Conservation (phyloP, 2,113 vertebrate genomes). For the Camarhynchus parvulus region DNA sequence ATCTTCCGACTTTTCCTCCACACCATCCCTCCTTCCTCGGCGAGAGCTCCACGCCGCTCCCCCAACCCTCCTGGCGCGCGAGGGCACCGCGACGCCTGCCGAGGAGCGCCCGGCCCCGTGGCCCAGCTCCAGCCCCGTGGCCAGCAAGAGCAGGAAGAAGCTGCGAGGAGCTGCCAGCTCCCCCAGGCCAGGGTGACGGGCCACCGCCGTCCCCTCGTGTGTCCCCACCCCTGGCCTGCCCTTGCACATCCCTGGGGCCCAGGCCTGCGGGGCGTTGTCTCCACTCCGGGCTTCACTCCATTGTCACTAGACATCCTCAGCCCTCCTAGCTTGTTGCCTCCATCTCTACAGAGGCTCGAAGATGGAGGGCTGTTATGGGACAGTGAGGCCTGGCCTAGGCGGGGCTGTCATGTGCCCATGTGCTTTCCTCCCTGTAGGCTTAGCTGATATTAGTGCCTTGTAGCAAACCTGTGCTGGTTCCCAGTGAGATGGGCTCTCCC, state of each 20-base stretch:
- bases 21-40: conserved; percentile 77
- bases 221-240: background rate
- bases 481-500: background rate
- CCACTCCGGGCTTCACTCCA: background rate
- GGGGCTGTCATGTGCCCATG: background rate
- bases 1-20: conserved; percentile 75
- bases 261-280: background rate
- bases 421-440: background rate
- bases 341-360: background rate
- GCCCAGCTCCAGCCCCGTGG: conserved; percentile 36
- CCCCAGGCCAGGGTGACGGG: background rate
- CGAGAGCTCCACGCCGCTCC: conserved; percentile 72
- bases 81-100: conserved; percentile 44
- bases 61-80: conserved; percentile 1
- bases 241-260: background rate
- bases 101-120: conserved; percentile 34
- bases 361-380: background rate
- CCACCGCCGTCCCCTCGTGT: background rate
- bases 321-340: background rate
- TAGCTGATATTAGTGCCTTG: background rate
- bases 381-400: background rate
- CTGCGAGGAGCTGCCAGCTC: conserved; percentile 41
- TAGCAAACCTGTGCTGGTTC: conserved; percentile 28
- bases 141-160: conserved; percentile 63
- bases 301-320: background rate